phyloP scores from a whole-genome alignment of 2,113 vertebrate genomes.

The Sarotherodon lohbergeri region DNA sequence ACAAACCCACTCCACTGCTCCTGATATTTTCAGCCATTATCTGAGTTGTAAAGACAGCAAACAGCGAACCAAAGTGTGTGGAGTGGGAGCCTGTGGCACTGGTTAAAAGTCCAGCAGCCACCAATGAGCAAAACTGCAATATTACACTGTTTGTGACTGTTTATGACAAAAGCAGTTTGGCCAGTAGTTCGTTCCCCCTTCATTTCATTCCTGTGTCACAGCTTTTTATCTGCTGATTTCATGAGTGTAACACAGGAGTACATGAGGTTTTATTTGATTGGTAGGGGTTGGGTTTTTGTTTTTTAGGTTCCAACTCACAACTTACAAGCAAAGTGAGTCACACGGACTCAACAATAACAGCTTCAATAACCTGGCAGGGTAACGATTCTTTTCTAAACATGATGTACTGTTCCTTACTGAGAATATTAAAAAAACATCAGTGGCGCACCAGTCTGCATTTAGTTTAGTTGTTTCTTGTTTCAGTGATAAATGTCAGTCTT shows the following conservation, averaged over 20 bases:
- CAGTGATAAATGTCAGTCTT: neutral
- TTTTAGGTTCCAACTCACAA: neutral
- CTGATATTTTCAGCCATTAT: neutral
- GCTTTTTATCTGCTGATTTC: neutral
- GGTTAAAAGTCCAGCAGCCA: neutral
- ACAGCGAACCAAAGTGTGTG: neutral
- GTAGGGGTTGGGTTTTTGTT: neutral
- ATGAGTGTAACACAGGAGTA: neutral
- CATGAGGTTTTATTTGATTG: neutral
- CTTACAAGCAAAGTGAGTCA: neutral
- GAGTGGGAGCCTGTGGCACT: neutral
- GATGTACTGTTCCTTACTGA: neutral
- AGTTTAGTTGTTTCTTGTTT: neutral
- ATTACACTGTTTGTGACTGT: neutral
- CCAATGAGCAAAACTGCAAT: neutral
- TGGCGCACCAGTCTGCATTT: neutral
- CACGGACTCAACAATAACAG: neutral
- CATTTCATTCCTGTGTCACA: neutral
- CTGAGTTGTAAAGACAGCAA: neutral
- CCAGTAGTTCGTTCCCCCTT: neutral
- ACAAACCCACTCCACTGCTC: neutral
- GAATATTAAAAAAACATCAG: neutral
- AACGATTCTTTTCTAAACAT: neutral
- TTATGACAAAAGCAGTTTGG: neutral
- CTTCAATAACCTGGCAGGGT: neutral